These are phyloP conservation scores for Agrotis clavis DNA, from an alignment of 2,888 invertebrate species.

Conservation along the genomic window DNA sequence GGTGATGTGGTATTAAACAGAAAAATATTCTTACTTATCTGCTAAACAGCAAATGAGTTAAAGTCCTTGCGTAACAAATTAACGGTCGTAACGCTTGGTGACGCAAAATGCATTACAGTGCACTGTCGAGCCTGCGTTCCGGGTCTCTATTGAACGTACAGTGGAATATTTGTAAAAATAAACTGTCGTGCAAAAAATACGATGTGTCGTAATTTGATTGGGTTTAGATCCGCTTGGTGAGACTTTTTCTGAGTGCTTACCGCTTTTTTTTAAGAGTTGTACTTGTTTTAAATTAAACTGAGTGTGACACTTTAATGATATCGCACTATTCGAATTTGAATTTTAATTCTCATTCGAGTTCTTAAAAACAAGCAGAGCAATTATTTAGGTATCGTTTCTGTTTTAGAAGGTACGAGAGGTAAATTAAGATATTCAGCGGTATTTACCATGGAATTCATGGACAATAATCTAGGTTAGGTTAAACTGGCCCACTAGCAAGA, in stretches of 20 bases:
- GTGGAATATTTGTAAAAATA: slow-evolving; percentile 20
- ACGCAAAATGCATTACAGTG: slow-evolving; percentile 56
- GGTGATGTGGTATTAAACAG: slow-evolving; percentile 10
- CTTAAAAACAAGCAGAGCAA: too few species aligned
- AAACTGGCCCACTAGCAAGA: too few species aligned
- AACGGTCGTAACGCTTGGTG: slow-evolving; percentile 51
- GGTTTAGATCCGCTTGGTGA: not conserved
- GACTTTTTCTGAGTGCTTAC: not conserved
- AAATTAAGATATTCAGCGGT: too few species aligned
- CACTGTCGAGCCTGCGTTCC: slow-evolving; percentile 36
- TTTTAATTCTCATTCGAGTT: too few species aligned
- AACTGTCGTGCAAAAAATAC: slow-evolving; percentile 8
- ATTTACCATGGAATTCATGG: too few species aligned
- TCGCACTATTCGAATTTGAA: too few species aligned
- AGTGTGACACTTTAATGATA: too few species aligned
- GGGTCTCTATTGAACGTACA: slow-evolving; percentile 27
- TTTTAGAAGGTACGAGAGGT: too few species aligned
- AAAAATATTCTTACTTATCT: slow-evolving; percentile 35
- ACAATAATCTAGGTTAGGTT: too few species aligned
- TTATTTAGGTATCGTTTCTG: too few species aligned
- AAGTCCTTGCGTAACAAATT: slow-evolving; percentile 49
- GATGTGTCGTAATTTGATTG: slow-evolving; percentile 19
- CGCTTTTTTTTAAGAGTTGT: too few species aligned
- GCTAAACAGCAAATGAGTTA: slow-evolving; percentile 45
- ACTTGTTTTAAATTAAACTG: too few species aligned